Conservation (phyloP, 2,888 invertebrate genomes). For the Campaea margaritaria region DNA sequence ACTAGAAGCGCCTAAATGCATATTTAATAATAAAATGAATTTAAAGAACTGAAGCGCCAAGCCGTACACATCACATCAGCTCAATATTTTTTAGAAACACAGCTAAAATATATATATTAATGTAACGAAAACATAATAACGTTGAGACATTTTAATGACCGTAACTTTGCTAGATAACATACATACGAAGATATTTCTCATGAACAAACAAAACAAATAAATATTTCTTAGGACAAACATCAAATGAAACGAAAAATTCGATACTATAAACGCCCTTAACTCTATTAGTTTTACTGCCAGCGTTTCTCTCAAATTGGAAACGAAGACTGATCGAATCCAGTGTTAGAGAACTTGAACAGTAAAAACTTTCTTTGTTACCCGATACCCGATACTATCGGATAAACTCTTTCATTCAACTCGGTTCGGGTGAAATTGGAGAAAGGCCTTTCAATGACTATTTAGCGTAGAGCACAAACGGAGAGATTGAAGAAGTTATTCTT, state of each 20-base stretch:
- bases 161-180: too few relatives aligned
- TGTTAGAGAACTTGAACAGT: slow-evolving; percentile 69
- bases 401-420: slow-evolving; percentile 70
- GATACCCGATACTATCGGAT: slow-evolving; percentile 67
- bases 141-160: too few relatives aligned
- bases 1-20: too few relatives aligned
- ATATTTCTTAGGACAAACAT: neutral
- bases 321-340: slow-evolving; percentile 72
- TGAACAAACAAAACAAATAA: neutral
- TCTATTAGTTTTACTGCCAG: slow-evolving; percentile 63
- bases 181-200: too few relatives aligned
- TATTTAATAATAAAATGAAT: too few relatives aligned
- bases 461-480: slow-evolving; percentile 17
- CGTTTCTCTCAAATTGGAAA: slow-evolving; percentile 79
- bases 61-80: too few relatives aligned
- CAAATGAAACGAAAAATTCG: slow-evolving; percentile 9
- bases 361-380: slow-evolving; percentile 84
- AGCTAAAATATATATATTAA: too few relatives aligned
- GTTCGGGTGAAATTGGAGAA: slow-evolving; percentile 51
- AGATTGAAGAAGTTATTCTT: slow-evolving; percentile 20
- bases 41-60: too few relatives aligned
- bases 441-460: slow-evolving; percentile 45
- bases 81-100: too few relatives aligned
- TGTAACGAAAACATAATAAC: too few relatives aligned
- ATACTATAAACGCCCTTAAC: slow-evolving; percentile 36